Conservation (phyloP, 1,140 invertebrate genomes). For the Ceratosolen solmsi region DNA sequence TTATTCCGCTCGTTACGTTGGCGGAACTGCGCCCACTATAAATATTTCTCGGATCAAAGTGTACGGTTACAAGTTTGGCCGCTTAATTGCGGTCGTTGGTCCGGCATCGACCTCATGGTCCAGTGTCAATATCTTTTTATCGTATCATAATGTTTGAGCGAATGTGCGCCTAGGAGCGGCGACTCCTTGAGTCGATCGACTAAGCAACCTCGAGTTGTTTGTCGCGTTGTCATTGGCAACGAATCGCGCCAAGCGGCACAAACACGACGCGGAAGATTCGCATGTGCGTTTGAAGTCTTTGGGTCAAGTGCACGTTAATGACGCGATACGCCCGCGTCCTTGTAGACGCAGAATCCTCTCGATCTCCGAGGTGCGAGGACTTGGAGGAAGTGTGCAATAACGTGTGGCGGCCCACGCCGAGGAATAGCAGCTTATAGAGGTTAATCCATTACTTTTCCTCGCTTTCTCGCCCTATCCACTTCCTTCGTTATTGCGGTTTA, state of each 20-base stretch:
- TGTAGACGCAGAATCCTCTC: too few species aligned
- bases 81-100: neutral
- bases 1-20: neutral
- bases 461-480: neutral
- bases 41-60: neutral
- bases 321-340: neutral
- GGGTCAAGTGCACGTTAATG: neutral
- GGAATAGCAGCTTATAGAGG: conserved; percentile 11
- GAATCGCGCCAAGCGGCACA: neutral
- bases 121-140: too few species aligned
- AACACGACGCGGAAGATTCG: neutral
- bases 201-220: conserved; percentile 51
- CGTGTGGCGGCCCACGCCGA: neutral
- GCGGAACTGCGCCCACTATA: neutral
- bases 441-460: neutral
- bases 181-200: conserved; percentile 62
- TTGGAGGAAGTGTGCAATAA: neutral
- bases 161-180: neutral
- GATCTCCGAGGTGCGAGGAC: neutral
- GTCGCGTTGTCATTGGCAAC: conserved; percentile 63
- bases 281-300: conserved; percentile 56
- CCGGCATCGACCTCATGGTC: too few species aligned
- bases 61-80: neutral
- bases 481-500: neutral
- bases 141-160: too few species aligned